These are phyloP conservation scores for Indri indri DNA, from an alignment of 2,113 vertebrate species.

Conservation along the genomic window DNA sequence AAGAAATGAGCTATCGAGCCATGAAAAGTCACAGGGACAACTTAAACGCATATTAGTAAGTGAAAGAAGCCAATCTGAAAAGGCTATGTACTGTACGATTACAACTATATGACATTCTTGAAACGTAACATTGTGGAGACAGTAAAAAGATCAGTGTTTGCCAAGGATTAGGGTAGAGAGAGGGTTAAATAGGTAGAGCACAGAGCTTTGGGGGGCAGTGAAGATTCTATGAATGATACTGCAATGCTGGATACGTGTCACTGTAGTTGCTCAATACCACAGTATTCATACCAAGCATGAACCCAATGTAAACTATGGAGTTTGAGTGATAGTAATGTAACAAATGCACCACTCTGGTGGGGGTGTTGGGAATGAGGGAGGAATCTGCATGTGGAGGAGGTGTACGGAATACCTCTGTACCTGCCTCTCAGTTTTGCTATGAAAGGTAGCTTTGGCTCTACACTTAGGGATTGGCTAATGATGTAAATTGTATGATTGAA, in stretches of 20 bases:
- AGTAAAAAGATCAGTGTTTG: not conserved
- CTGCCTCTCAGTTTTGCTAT: not conserved
- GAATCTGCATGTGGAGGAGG: rapidly evolving
- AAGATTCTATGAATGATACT: not conserved
- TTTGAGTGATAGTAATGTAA: not conserved
- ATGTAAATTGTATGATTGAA: not conserved
- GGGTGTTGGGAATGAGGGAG: not conserved
- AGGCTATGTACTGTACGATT: not conserved
- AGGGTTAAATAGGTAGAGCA: not conserved
- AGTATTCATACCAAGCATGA: not conserved
- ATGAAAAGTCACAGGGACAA: not conserved
- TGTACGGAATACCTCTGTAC: not conserved
- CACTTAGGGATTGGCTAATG: not conserved
- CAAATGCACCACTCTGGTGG: not conserved
- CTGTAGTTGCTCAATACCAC: not conserved
- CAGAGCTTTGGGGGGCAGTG: not conserved
- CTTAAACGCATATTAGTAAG: not conserved
- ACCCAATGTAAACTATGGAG: not conserved
- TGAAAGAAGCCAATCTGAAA: not conserved
- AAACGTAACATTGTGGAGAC: not conserved
- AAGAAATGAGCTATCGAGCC: not conserved
- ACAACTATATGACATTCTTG: not conserved
- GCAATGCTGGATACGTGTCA: not conserved
- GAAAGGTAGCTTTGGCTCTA: not conserved
- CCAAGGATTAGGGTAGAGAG: not conserved